These are phyloP conservation scores for Macrotrachela quadricornifera DNA, from an alignment of 1,140 invertebrate species.

Conservation along the genomic window DNA sequence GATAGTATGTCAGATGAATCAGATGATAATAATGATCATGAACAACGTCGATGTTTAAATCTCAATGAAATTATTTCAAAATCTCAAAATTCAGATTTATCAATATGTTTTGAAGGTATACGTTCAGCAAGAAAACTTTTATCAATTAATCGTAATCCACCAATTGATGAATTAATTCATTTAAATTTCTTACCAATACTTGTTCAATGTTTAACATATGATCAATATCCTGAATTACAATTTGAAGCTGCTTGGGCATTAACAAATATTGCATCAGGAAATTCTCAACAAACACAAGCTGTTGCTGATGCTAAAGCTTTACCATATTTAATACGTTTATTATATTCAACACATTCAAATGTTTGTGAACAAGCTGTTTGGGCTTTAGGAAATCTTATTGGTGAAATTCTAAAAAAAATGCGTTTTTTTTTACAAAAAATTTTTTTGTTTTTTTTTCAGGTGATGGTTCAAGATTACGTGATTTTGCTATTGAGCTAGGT, in stretches of 20 bases:
- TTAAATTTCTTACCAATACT: slow-evolving; percentile 12
- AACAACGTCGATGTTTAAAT: background rate
- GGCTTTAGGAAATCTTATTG: slow-evolving; percentile 92
- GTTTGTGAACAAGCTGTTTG: slow-evolving; percentile 97
- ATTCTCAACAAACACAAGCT: slow-evolving; percentile 53
- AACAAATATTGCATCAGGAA: slow-evolving; percentile 97
- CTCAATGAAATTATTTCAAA: background rate
- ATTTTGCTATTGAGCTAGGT: slow-evolving; percentile 71
- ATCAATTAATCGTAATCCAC: slow-evolving; percentile 13
- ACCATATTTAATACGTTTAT: slow-evolving; percentile 68
- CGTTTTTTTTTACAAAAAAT: no score
- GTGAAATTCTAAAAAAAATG: no score
- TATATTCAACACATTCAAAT: slow-evolving; percentile 73
- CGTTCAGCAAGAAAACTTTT: slow-evolving; percentile 19
- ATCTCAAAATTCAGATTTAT: background rate
- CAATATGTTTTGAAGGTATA: slow-evolving; percentile 14
- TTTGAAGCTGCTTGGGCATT: slow-evolving; percentile 98
- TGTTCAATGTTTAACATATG: slow-evolving; percentile 60
- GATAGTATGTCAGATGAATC: no score
- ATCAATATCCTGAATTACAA: slow-evolving; percentile 70
- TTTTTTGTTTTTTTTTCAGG: slow-evolving; percentile 46
- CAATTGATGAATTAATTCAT: slow-evolving; percentile 16
- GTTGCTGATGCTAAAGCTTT: slow-evolving; percentile 51
- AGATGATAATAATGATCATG: no score
- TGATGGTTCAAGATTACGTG: slow-evolving; percentile 65